A percentile compares a stretch with the other conserved stretches of the same genome.
Conservation (phyloP, 1,140 invertebrate genomes). For the Planococcus citri region DNA sequence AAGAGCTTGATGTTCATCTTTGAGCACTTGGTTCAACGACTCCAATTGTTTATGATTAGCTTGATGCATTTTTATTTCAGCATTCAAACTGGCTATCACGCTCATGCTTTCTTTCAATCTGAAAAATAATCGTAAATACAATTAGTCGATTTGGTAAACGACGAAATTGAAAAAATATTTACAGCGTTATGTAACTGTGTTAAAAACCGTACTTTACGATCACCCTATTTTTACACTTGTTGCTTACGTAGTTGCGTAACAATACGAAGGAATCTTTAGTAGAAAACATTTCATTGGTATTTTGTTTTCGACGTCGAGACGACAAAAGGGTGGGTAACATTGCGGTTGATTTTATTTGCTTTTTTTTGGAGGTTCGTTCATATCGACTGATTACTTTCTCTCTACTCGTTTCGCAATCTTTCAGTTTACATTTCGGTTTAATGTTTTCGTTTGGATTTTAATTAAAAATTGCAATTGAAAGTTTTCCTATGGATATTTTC, state of each 20-base stretch:
- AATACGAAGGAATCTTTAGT: no score
- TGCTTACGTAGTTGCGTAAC: no score
- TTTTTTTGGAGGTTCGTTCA: background rate
- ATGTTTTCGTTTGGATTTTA: background rate
- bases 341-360: background rate
- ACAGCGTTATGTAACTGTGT: no score
- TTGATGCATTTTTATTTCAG: slow-evolving; percentile 52
- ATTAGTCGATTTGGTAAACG: background rate
- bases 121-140: slow-evolving; percentile 25
- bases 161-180: background rate
- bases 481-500: background rate
- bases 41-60: slow-evolving; percentile 50
- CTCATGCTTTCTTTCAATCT: slow-evolving; percentile 61
- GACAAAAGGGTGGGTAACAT: background rate
- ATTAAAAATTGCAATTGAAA: background rate
- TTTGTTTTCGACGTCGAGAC: background rate
- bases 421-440: no score
- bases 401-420: background rate
- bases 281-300: no score
- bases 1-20: slow-evolving; percentile 89
- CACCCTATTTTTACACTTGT: background rate
- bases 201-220: background rate
- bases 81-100: slow-evolving; percentile 47
- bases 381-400: background rate
- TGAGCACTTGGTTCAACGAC: slow-evolving; percentile 69